Evolutionary conservation across 1,140 invertebrate species (phyloP).

Genomic region (Drosophila murphyi): DNA sequence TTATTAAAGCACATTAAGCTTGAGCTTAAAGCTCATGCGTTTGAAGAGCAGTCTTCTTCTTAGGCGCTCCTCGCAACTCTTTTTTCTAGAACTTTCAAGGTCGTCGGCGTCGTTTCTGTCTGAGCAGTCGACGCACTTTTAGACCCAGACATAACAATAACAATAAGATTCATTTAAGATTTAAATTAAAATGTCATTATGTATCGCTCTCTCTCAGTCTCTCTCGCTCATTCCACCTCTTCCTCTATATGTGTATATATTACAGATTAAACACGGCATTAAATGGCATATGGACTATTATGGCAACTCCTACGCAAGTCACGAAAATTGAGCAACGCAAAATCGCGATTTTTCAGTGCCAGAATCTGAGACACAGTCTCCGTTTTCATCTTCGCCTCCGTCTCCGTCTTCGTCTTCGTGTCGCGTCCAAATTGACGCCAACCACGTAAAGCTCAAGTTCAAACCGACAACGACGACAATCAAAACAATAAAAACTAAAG

Average conservation of each 20-base stretch:
- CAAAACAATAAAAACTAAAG: slow-evolving; percentile 56
- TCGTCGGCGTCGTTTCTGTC: slow-evolving; percentile 4
- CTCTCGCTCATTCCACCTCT: slow-evolving; percentile 18
- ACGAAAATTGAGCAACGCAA: slow-evolving; percentile 69
- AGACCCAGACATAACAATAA: slow-evolving; percentile 14
- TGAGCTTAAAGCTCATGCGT: not conserved
- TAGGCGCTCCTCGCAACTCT: not conserved
- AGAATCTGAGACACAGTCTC: slow-evolving; percentile 24
- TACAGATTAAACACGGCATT: slow-evolving; percentile 77
- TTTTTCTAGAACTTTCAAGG: slow-evolving; percentile 18
- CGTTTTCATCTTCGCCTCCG: slow-evolving; percentile 8
- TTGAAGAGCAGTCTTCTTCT: not conserved
- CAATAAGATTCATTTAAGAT: slow-evolving; percentile 66
- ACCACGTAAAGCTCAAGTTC: slow-evolving; percentile 58
- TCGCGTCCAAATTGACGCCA: slow-evolving; percentile 46
- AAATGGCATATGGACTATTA: slow-evolving; percentile 75
- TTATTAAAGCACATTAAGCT: not conserved
- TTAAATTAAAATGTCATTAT: slow-evolving; percentile 66
- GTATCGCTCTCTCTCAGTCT: not conserved
- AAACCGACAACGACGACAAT: slow-evolving; percentile 32
- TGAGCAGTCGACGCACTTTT: slow-evolving; percentile 38
- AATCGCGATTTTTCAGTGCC: slow-evolving; percentile 39
- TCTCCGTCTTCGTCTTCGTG: not conserved
- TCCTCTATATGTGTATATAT: slow-evolving; percentile 50
- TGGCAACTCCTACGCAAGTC: slow-evolving; percentile 77